Evolutionary conservation across 2,888 invertebrate species (phyloP), one percentile per base, ranked within the genome.

Genomic region (Thelaira solivaga): DNA sequence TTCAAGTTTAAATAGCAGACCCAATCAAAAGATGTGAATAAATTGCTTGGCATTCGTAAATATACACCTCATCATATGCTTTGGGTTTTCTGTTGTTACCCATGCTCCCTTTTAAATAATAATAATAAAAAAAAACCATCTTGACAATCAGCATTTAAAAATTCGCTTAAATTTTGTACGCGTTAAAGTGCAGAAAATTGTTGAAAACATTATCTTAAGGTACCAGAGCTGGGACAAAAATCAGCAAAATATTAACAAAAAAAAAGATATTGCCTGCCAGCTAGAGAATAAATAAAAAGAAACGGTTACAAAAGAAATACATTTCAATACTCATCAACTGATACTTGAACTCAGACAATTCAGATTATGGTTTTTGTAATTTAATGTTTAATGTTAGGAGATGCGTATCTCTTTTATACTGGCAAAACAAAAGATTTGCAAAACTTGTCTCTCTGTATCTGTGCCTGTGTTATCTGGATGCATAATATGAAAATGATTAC

Each of bases 181-280:
- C 77, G 77, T 69, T 77, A 77, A 77, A 77, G 73, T 77, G 77
- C 71, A 77, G 68, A 68, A 73, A 77, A 77, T 68, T 77, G 36
- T 57, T 62, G 72, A 76, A 76, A 76, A 72, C 61, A 76, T 64
- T 73, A 68, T 77, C 73, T 68, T 73, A 45, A 36, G 55, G 29
- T 68, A 47, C 47, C 34, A 36, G n/a, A n/a, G 49, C 36, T 18
- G 4, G 20, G 39, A 41, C 64, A 65, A n/a, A n/a, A n/a, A 13
- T 43, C 65, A 41, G 13, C 16, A 11, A 49, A 11, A 62, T 16
- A 34, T 22, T 20, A 45, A 13, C 45, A n/a, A n/a, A n/a, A n/a
- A n/a, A n/a, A n/a, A n/a, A n/a, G n/a, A n/a, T n/a, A n/a, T n/a
- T 20, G 43, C 13, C 20, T 22, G 11, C n/a, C 31, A 43, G 67